These are phyloP conservation scores for Alfaro cultratus DNA, from an alignment of 2,797 vertebrate genomes.

Conservation along the genomic window DNA sequence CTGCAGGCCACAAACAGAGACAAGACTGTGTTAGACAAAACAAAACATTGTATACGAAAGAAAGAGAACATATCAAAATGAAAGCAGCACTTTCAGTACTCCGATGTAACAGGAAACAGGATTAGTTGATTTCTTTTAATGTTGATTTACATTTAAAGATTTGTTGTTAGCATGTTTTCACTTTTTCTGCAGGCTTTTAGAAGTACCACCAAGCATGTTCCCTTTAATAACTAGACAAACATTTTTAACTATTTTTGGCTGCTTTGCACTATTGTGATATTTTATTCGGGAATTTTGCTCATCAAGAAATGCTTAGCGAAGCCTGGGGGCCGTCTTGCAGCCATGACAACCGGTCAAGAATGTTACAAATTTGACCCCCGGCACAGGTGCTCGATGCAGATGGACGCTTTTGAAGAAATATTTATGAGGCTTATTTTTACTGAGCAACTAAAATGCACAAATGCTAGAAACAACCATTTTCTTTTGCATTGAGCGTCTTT, in stretches of 20 bases:
- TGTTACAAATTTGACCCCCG: neutral
- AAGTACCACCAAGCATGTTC: neutral
- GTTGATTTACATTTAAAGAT: neutral
- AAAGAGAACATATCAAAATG: neutral
- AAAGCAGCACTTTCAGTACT: neutral
- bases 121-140: neutral
- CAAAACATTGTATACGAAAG: neutral
- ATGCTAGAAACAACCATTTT: neutral
- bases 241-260: neutral
- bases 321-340: neutral
- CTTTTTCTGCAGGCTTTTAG: neutral
- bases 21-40: neutral
- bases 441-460: neutral
- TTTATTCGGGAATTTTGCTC: neutral
- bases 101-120: neutral
- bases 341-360: neutral
- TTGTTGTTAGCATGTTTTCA: neutral
- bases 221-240: neutral
- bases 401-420: neutral
- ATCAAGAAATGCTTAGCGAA: neutral
- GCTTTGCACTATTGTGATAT: neutral
- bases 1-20: conserved; percentile 73
- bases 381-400: neutral
- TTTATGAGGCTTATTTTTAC: neutral
- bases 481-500: neutral